phyloP scores from a whole-genome alignment of 53 echinoderm and acorn worm species.

The Patiria pectinifera region DNA sequence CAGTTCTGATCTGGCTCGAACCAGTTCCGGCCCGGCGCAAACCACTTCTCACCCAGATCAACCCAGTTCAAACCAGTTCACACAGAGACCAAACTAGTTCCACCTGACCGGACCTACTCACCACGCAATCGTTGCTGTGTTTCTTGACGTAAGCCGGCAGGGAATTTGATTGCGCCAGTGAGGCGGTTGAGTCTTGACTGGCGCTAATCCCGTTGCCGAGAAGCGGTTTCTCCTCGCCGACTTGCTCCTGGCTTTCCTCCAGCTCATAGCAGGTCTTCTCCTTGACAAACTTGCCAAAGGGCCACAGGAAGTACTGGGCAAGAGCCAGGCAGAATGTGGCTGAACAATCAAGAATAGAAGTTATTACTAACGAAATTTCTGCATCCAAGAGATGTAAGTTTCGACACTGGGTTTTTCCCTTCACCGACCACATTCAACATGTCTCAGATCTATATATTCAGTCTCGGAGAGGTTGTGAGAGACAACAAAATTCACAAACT shows the following conservation, averaged over 20 bases:
- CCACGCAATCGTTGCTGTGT: constrained; percentile 46
- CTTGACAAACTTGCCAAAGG: constrained; percentile 94
- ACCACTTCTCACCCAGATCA: no score
- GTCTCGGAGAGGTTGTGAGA: no score
- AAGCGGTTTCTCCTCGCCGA: constrained; percentile 6
- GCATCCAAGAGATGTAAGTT: no score
- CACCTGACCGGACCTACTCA: constrained; percentile 2
- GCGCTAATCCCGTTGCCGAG: constrained; percentile 11
- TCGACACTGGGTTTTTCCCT: no score
- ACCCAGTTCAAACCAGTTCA: not conserved
- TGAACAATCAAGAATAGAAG: constrained; percentile 20
- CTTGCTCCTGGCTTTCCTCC: constrained; percentile 1
- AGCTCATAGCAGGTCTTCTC: constrained; percentile 72
- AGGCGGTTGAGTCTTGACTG: not conserved
- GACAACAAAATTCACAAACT: no score
- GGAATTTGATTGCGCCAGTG: not conserved
- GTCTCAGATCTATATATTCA: no score
- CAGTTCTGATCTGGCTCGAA: no score
- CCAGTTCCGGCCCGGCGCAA: no score
- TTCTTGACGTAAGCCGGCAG: constrained; percentile 51
- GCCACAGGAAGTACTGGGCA: constrained; percentile 89
- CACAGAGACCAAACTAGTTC: not conserved
- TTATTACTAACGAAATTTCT: no score
- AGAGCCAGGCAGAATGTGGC: constrained; percentile 81
- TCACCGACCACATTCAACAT: no score